These are phyloP conservation scores for Leptogaster cylindrica DNA, from an alignment of 2,888 invertebrate species.

Conservation along the genomic window DNA sequence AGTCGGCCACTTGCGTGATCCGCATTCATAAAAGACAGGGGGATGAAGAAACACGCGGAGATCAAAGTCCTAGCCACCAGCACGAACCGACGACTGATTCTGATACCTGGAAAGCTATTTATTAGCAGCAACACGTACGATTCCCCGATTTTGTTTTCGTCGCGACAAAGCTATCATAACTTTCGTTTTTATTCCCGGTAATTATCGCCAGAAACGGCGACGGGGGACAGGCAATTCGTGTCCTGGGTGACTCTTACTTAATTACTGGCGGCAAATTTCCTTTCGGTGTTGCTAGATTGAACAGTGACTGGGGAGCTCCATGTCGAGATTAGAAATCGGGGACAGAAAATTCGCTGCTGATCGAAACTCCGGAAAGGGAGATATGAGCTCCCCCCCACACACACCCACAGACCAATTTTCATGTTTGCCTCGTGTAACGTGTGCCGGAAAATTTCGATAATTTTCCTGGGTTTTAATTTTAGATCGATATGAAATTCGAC, in stretches of 20 bases:
- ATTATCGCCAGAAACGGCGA: constrained; percentile 26
- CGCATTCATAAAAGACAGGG: constrained; percentile 15
- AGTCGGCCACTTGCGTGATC: constrained; percentile 28
- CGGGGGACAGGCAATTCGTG: constrained; percentile 19
- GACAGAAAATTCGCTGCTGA: constrained; percentile 34
- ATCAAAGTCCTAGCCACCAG: constrained; percentile 1
- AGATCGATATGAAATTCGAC: constrained; percentile 24
- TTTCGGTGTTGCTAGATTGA: constrained; percentile 27
- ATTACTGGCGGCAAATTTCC: constrained; percentile 37
- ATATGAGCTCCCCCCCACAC: no score
- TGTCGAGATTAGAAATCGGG: constrained; percentile 36
- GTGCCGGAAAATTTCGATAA: constrained; percentile 33
- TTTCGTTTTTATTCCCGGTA: constrained; percentile 32
- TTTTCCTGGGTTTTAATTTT: constrained; percentile 10
- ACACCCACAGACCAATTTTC: constrained; percentile 30
- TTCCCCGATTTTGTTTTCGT: constrained; percentile 30
- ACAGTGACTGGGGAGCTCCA: constrained; percentile 26
- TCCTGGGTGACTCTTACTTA: constrained; percentile 31
- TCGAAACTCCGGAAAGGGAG: constrained; percentile 31
- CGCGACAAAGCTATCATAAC: constrained; percentile 39
- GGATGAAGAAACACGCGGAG: constrained; percentile 12
- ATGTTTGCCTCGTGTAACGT: constrained; percentile 28
- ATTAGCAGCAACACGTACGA: constrained; percentile 38
- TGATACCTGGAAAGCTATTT: constrained; percentile 31
- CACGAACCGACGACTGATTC: constrained; percentile 15